phyloP scores from a whole-genome alignment of 30 jellyfish, hydroid and myxozoan species.

The Aurelia aurita complex sp. Pacific region DNA sequence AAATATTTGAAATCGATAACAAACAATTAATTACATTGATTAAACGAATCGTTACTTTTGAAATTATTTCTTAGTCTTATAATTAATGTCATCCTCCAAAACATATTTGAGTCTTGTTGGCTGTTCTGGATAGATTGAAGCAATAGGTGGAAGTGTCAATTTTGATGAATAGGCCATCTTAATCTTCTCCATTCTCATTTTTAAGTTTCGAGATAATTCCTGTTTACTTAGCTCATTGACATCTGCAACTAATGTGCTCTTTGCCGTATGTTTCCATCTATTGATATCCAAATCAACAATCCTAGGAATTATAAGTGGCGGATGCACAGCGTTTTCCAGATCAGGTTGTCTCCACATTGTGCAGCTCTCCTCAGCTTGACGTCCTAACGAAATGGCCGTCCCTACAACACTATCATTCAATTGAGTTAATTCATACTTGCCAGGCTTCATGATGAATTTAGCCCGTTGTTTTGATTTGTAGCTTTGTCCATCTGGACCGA shows the following conservation, averaged over 20 bases:
- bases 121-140: constrained; percentile 68
- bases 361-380: constrained; percentile 20
- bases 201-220: constrained; percentile 11
- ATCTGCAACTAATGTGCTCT: constrained; percentile 30
- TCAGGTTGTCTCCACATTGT: constrained; percentile 62
- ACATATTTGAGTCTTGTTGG: not conserved
- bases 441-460: not conserved
- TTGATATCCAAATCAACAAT: constrained; percentile 73
- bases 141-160: constrained; percentile 74
- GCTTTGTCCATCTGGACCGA: not conserved
- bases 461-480: not conserved
- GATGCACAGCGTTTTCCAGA: not conserved
- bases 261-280: constrained; percentile 70
- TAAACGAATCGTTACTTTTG: no score
- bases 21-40: no score
- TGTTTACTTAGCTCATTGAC: constrained; percentile 6
- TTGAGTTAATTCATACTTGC: constrained; percentile 10
- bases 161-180: constrained; percentile 55
- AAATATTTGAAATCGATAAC: no score
- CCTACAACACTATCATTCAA: constrained; percentile 34
- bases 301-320: constrained; percentile 48
- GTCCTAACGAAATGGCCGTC: constrained; percentile 12
- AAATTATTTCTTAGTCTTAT: no score
- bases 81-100: no score
- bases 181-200: constrained; percentile 41